Base-by-base conservation (phyloP, 2,888 invertebrate genomes). In the Epistrophe eligans region DNA sequence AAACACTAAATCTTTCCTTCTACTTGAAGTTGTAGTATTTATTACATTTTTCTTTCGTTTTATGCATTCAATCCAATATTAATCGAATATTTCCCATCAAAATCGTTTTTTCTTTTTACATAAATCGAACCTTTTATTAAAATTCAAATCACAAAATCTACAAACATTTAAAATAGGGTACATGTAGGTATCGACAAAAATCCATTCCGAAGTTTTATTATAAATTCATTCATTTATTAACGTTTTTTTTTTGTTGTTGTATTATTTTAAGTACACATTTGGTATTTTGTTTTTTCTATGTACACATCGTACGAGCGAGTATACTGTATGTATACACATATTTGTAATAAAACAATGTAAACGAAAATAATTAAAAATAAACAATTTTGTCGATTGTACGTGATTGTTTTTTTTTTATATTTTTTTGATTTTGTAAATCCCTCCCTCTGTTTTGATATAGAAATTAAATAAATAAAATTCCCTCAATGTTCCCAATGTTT, bases 351-450 rank as follows among this genome's bases (percentile, higher is more conserved):
- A 83, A 74, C 87, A 87, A 83, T 79, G 87, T 87, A 79, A 83
- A 83, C 87, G 83, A 83, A 82, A 72, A 79, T 87, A 87, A 87
- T 87, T 87, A 83, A 87, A 87, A 87, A 83, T 76, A 83, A 87
- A 87, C 83, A 83, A 76, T 76, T 76, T 67, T 60, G 62, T 55
- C 28, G 57, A 66, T 58, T 71, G 77, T 71, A 87, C 82, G 85
- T 87, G 85, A 79, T 79, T 82, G 17, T 58, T 58, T 19, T 60
- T 24, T 13, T 60, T 38, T 60, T 35, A 7, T 58, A 19, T 13
- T 24, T n/a, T n/a, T 35, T 58, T 4, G 5, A 10, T 10, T 60
- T 19, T 40, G 3, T 79, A 4, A 19, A 7, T 70, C 50, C 45
- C 38, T 57, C 38, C 38, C 38, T 50, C 13, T 48, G 67, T 67